phyloP scores from a whole-genome alignment of 2,113 vertebrate species.

The Macquaria ambigua region DNA sequence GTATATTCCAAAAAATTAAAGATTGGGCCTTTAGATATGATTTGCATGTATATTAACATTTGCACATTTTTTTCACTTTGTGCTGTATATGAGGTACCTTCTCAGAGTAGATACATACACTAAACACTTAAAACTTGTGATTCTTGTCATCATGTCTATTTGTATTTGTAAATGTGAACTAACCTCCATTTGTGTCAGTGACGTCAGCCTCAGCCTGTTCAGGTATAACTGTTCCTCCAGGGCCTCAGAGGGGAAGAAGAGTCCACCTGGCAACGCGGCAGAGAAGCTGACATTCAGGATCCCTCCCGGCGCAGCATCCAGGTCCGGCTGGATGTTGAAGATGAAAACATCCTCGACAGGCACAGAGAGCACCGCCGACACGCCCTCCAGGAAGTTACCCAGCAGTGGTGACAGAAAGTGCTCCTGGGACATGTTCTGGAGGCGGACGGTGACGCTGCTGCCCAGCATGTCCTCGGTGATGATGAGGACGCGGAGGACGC shows the following conservation, averaged over 20 bases:
- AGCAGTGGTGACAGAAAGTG: slow-evolving; percentile 95
- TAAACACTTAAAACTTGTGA: background rate
- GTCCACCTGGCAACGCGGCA: slow-evolving; percentile 88
- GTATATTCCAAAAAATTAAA: no score
- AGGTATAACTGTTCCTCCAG: slow-evolving; percentile 98
- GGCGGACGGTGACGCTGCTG: slow-evolving; percentile 96
- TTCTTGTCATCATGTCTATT: background rate
- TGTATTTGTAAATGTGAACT: slow-evolving; percentile 16
- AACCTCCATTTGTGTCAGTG: slow-evolving; percentile 93
- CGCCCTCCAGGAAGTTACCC: slow-evolving; percentile 93
- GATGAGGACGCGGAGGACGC: slow-evolving; percentile 93
- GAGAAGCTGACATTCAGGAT: slow-evolving; percentile 98
- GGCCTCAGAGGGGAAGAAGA: slow-evolving; percentile 95
- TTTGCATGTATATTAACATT: background rate
- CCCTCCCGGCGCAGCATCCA: slow-evolving; percentile 87
- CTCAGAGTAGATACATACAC: background rate
- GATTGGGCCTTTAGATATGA: background rate
- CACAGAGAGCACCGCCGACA: slow-evolving; percentile 92
- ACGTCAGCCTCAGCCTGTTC: slow-evolving; percentile 91
- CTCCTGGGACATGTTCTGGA: slow-evolving; percentile 99
- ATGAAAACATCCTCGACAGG: slow-evolving; percentile 96
- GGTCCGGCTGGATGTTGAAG: slow-evolving; percentile 98
- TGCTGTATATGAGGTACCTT: background rate
- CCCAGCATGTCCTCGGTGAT: slow-evolving; percentile 98
- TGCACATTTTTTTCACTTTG: background rate